Conservation (phyloP, 2,888 invertebrate species). For the Blera fallax region DNA sequence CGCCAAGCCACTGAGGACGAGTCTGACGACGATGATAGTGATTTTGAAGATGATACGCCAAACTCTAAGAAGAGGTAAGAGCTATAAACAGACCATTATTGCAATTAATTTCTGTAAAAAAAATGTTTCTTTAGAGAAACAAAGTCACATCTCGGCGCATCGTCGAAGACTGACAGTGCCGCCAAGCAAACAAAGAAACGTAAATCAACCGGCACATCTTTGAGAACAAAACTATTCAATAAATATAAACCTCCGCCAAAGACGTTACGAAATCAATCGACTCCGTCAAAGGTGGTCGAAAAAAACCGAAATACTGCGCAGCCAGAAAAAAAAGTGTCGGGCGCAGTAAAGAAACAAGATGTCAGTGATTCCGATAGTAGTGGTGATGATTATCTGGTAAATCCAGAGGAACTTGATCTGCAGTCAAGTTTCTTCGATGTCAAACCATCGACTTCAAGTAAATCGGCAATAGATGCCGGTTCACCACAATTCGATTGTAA, state of each 20-base stretch:
- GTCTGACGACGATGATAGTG: slow-evolving; percentile 80
- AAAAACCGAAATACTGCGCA: slow-evolving; percentile 72
- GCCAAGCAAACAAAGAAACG: slow-evolving; percentile 57
- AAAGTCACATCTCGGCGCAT: background rate
- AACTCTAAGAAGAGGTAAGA: slow-evolving; percentile 33
- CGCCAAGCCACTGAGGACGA: slow-evolving; percentile 76
- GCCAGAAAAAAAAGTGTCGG: background rate
- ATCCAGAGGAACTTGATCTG: slow-evolving; percentile 83
- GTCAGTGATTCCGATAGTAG: slow-evolving; percentile 79
- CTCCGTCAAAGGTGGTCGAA: slow-evolving; percentile 73
- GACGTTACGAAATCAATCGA: slow-evolving; percentile 69
- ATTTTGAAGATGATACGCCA: slow-evolving; percentile 75
- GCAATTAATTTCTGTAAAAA: background rate
- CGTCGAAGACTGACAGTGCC: slow-evolving; percentile 12
- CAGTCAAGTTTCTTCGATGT: slow-evolving; percentile 83
- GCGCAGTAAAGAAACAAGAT: background rate
- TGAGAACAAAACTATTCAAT: slow-evolving; percentile 77
- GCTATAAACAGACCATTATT: background rate
- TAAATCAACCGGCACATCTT: slow-evolving; percentile 59
- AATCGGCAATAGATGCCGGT: slow-evolving; percentile 74
- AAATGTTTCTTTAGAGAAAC: slow-evolving; percentile 1
- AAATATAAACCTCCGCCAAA: slow-evolving; percentile 79
- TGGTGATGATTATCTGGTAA: slow-evolving; percentile 83
- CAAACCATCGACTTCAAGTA: slow-evolving; percentile 60
- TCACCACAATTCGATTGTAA: slow-evolving; percentile 80